These are phyloP conservation scores for Diuraphis noxia DNA, from an alignment of 1,140 invertebrate genomes.

Conservation along the genomic window DNA sequence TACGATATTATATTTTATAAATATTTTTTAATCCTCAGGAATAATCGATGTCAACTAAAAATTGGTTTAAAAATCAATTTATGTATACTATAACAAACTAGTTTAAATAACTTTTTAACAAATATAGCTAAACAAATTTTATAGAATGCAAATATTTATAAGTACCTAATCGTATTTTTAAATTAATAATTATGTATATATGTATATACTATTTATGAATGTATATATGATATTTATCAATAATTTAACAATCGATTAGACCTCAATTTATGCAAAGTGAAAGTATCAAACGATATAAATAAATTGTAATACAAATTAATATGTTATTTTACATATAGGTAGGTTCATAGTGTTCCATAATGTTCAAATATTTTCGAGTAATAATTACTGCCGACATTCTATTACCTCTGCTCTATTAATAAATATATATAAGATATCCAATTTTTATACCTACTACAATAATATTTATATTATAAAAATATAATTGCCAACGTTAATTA, in stretches of 20 bases:
- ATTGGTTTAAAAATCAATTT: no score
- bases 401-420: not conserved
- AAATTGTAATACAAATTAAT: slow-evolving; percentile 21
- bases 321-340: not conserved
- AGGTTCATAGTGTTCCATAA: slow-evolving; percentile 24
- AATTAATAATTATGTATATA: not conserved
- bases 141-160: no score
- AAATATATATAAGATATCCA: not conserved
- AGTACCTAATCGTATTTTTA: not conserved
- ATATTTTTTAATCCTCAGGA: not conserved
- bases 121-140: not conserved
- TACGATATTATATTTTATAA: not conserved
- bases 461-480: not conserved
- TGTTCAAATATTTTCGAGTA: not conserved
- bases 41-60: not conserved
- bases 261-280: slow-evolving; percentile 25
- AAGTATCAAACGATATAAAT: slow-evolving; percentile 36
- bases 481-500: not conserved
- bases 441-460: no score
- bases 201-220: no score
- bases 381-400: slow-evolving; percentile 1
- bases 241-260: slow-evolving; percentile 24
- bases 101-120: no score
- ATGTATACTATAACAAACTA: no score
- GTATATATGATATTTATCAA: not conserved